Base-by-base conservation (phyloP, 2,113 vertebrate genomes). In the Chionomys nivalis region DNA sequence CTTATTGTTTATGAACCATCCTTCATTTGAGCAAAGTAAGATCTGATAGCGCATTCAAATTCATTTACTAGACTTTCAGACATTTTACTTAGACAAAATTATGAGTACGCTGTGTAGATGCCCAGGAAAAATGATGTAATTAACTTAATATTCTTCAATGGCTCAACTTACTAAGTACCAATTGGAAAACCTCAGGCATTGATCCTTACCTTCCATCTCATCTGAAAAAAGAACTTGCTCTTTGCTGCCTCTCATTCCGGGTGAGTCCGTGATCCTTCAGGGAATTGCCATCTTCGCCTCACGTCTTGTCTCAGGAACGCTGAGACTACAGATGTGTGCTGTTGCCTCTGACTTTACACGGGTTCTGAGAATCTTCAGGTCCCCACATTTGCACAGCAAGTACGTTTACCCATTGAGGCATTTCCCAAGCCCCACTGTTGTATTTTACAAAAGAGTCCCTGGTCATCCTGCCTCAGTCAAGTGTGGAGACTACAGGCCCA, bases 1-100 rank as follows among this genome's bases (percentile, higher is more conserved):
- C 52, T 76, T 93, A 86, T 87, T 93, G 28, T 86, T 96, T 87
- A 89, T 75, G 96, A 96, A 36, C 44, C 26, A 81, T n/a, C 44
- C n/a, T 94, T 92, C 88, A 91, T 87, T 96, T 77, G 95, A 93
- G 81, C 24, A 92, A 49, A 97, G 21, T 63, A 70, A 85, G 44
- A 86, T 77, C 72, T 63, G 87, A 81, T 0, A 21, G 28, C 24
- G 5, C 19, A 75, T 78, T 82, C 61, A 94, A 65, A 93, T 49
- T 89, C 61, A 61, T 39, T 95, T 70, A 76, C 58, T 75, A 61
- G 83, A 5, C 87, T 33, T 13, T 92, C 72, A 77, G 61, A 81
- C 11, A 9, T 61, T 94, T 94, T 87, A 94, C 36, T 52, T 8
- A 52, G 44, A 92, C 61, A 63, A 94, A 93, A 89, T 72, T 85